phyloP scores from a whole-genome alignment of 2,113 vertebrate species.

The Tyto alba region DNA sequence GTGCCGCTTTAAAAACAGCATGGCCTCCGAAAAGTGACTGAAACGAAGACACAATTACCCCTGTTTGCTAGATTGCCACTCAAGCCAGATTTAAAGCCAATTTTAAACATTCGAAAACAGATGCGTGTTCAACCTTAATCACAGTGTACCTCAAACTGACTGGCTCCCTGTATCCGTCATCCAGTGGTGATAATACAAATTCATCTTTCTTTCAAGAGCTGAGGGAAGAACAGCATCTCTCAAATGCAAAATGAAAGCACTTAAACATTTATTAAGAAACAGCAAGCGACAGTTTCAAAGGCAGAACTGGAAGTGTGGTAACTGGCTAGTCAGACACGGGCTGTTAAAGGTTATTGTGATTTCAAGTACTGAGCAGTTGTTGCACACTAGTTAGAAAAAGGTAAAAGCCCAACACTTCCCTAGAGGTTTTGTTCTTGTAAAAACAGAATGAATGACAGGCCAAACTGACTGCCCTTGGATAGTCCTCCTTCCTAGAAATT shows the following conservation, averaged over 20 bases:
- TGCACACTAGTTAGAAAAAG: not conserved
- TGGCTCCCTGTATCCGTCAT: not conserved
- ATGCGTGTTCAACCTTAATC: not conserved
- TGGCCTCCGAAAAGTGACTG: not conserved
- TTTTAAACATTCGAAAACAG: not conserved
- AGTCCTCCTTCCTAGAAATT: not conserved
- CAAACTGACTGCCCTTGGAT: not conserved
- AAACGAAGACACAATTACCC: not conserved
- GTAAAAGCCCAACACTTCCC: not conserved
- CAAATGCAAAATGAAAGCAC: not conserved
- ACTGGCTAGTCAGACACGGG: not conserved
- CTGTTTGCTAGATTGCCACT: not conserved
- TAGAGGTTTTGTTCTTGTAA: not conserved
- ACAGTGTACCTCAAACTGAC: not conserved
- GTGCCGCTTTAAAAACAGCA: not conserved
- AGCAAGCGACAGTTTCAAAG: not conserved
- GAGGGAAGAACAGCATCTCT: not conserved
- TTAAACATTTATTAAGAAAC: not conserved
- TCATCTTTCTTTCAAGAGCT: not conserved
- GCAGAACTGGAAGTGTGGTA: not conserved
- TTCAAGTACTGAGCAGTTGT: not conserved
- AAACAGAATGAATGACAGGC: not conserved
- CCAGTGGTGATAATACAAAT: not conserved
- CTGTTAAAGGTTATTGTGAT: not conserved
- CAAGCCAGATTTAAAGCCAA: not conserved